Evolutionary conservation across 2,797 vertebrate genomes (phyloP).

Genomic region (Phalanger gymnotis): DNA sequence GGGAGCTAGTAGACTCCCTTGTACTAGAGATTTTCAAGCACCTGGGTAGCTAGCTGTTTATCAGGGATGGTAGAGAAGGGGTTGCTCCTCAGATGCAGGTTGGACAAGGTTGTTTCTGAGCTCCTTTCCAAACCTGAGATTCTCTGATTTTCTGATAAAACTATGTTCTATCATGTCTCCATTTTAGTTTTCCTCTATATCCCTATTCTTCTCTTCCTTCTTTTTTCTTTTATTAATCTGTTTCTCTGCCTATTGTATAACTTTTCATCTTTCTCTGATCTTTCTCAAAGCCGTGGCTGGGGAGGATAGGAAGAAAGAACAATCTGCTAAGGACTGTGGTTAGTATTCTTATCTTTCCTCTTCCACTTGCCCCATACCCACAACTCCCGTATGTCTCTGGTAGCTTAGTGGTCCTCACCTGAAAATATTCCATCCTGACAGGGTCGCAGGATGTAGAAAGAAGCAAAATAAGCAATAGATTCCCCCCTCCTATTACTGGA

Average conservation of each 20-base stretch:
- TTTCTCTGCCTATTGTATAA: neutral
- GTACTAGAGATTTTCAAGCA: neutral
- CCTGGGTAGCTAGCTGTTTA: neutral
- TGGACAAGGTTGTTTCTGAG: neutral
- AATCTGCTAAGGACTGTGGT: neutral
- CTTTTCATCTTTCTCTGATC: neutral
- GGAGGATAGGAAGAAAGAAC: neutral
- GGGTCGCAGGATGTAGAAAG: neutral
- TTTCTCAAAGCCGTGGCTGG: neutral
- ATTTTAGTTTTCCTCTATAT: neutral
- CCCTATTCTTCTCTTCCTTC: neutral
- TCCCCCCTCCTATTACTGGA: neutral
- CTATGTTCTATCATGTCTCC: no score
- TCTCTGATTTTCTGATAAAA: neutral
- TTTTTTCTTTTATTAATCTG: neutral
- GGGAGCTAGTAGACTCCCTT: neutral
- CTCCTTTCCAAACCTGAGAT: neutral
- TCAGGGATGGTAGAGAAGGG: neutral
- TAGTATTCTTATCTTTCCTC: neutral
- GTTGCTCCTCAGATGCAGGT: neutral
- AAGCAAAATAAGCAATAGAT: neutral
- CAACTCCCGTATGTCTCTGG: neutral
- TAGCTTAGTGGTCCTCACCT: neutral
- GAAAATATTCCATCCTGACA: neutral
- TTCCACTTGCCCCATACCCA: neutral